Conservation (phyloP, 1,140 invertebrate genomes). For the Mactra quadrangularis region DNA sequence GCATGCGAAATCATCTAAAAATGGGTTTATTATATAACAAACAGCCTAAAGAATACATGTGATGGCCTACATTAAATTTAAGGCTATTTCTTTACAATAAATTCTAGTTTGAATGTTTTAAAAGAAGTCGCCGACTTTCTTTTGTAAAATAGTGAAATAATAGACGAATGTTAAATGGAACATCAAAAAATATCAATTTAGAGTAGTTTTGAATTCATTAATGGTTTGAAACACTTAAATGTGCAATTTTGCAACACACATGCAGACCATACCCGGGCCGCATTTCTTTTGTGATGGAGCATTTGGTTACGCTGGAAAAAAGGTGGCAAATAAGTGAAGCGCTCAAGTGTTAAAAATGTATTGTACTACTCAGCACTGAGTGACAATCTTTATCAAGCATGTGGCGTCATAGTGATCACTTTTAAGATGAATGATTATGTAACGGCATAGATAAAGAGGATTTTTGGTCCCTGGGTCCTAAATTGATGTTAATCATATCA, state of each 20-base stretch:
- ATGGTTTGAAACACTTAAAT: background rate
- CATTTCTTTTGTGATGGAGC: too few species aligned
- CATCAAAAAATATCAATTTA: slow-evolving; percentile 10
- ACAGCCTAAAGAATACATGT: slow-evolving; percentile 7
- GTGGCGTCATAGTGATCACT: too few species aligned
- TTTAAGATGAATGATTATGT: too few species aligned
- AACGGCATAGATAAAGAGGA: too few species aligned
- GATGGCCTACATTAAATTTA: slow-evolving; percentile 44
- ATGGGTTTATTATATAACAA: slow-evolving; percentile 58
- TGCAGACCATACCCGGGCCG: too few species aligned
- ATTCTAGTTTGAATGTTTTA: slow-evolving; percentile 19
- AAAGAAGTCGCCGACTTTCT: background rate
- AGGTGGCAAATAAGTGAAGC: too few species aligned
- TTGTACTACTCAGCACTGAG: too few species aligned
- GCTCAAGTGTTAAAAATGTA: too few species aligned
- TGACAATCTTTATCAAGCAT: too few species aligned
- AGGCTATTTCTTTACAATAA: slow-evolving; percentile 45
- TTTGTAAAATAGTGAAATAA: slow-evolving; percentile 41
- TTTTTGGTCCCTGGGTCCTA: too few species aligned
- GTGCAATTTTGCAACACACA: slow-evolving; percentile 31
- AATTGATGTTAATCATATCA: too few species aligned
- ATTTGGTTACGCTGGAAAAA: too few species aligned
- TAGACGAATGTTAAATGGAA: slow-evolving; percentile 32
- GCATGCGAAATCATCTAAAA: slow-evolving; percentile 50
- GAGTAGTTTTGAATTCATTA: slow-evolving; percentile 16